Conservation (phyloP, 2,888 invertebrate species). For the Phlogophora meticulosa region DNA sequence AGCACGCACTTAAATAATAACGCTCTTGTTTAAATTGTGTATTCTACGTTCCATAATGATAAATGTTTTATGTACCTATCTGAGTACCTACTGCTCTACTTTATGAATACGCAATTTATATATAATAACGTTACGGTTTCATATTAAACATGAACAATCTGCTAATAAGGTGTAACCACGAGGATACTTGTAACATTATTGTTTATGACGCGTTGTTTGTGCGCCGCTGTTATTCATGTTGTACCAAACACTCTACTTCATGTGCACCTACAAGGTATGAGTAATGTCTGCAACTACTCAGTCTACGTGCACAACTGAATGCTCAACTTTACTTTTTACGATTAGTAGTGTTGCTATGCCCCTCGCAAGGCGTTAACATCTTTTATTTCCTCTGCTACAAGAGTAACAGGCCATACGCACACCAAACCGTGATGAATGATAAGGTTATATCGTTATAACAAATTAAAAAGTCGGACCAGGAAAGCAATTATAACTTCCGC, state of each 20-base stretch:
- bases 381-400: neutral
- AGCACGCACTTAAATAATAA: neutral
- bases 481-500: slow-evolving; percentile 1
- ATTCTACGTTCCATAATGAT: neutral
- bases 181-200: slow-evolving; percentile 44
- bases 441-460: slow-evolving; percentile 21
- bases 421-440: neutral
- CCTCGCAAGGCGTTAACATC: too few relatives aligned
- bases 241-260: slow-evolving; percentile 5
- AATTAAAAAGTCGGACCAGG: neutral
- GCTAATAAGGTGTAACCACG: slow-evolving; percentile 27
- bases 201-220: slow-evolving; percentile 22
- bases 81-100: slow-evolving; percentile 24
- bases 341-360: neutral
- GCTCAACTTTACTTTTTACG: slow-evolving; percentile 7
- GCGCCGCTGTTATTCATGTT: slow-evolving; percentile 7
- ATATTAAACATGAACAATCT: slow-evolving; percentile 27
- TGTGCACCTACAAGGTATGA: slow-evolving; percentile 16
- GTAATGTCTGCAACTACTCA: neutral
- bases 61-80: slow-evolving; percentile 5
- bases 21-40: slow-evolving; percentile 1
- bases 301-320: neutral
- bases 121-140: neutral
- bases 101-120: slow-evolving; percentile 22
- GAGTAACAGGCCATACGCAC: neutral